Conservation (phyloP, 2,888 invertebrate species). For the Epistrophe grossulariae region DNA sequence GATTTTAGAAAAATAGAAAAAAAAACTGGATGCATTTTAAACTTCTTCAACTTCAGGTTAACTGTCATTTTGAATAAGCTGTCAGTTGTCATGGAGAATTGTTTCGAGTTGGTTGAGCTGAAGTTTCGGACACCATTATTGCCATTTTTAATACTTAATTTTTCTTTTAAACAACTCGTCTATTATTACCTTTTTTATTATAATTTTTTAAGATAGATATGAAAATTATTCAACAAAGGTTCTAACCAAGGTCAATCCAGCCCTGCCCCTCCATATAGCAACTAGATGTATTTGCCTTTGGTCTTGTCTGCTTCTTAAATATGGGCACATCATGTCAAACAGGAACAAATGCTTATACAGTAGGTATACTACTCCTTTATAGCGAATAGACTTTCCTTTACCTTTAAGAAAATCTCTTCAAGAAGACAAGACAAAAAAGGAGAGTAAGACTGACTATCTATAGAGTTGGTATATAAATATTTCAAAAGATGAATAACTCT, state of each 20-base stretch:
- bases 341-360: slow-evolving; percentile 31
- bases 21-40: too few species aligned
- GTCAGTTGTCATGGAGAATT: too few species aligned
- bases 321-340: slow-evolving; percentile 38
- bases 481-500: slow-evolving; percentile 56
- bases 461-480: background rate
- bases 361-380: background rate
- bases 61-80: too few species aligned
- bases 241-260: background rate
- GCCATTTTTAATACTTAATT: too few species aligned
- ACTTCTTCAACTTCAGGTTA: too few species aligned
- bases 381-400: slow-evolving; percentile 34
- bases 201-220: too few species aligned
- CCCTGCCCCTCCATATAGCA: background rate
- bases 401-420: slow-evolving; percentile 4
- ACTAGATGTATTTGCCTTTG: background rate
- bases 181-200: too few species aligned
- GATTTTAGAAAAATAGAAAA: too few species aligned
- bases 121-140: too few species aligned
- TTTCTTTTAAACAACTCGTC: too few species aligned
- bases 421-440: background rate
- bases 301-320: slow-evolving; percentile 14
- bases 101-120: too few species aligned
- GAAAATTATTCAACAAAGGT: background rate
- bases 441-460: background rate